These are phyloP conservation scores for Oscheius onirici DNA, from an alignment of 2,888 invertebrate species.

Conservation along the genomic window DNA sequence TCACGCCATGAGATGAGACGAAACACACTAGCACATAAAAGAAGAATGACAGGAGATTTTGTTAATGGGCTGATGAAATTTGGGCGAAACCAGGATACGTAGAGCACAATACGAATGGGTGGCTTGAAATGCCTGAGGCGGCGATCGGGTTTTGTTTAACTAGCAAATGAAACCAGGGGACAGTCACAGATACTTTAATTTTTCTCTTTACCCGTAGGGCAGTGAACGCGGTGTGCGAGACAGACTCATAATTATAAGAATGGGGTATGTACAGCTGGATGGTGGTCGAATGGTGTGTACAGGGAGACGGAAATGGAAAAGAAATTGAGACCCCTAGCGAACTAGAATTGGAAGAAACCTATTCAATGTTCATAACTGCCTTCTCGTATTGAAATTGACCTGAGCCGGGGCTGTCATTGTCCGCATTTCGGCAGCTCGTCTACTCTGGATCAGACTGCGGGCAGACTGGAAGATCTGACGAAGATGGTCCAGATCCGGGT, in stretches of 20 bases:
- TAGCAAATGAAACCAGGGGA: background rate
- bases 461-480: too few species aligned
- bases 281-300: background rate
- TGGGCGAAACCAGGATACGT: background rate
- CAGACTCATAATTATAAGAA: background rate
- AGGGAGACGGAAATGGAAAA: background rate
- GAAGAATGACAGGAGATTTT: too few species aligned
- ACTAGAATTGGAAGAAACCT: conserved; percentile 22
- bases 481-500: too few species aligned
- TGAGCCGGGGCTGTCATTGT: too few species aligned
- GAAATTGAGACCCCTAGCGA: conserved; percentile 15
- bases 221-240: conserved; percentile 10
- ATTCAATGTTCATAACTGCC: background rate
- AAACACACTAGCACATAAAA: too few species aligned
- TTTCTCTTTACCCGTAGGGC: conserved; percentile 12
- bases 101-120: background rate
- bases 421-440: too few species aligned
- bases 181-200: background rate
- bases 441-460: too few species aligned
- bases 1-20: too few species aligned
- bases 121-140: too few species aligned
- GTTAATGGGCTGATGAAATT: background rate
- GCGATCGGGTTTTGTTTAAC: too few species aligned
- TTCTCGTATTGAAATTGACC: too few species aligned
- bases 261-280: conserved; percentile 15